Evolutionary conservation across 2,797 vertebrate species (phyloP).

Genomic region (Artibeus lituratus): DNA sequence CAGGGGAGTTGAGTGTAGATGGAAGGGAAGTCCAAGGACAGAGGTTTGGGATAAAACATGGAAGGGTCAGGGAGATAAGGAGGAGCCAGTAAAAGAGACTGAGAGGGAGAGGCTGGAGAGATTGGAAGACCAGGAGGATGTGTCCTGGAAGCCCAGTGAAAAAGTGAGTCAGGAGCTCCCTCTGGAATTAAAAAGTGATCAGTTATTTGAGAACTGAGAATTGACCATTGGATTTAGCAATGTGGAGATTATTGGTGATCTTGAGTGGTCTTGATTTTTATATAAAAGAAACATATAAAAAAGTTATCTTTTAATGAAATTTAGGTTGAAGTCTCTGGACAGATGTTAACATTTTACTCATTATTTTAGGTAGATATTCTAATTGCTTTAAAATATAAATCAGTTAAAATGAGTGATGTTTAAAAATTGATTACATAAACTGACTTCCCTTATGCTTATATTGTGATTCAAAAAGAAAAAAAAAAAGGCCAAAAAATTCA

Average conservation of each 20-base stretch:
- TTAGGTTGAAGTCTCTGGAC: background rate
- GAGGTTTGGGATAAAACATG: background rate
- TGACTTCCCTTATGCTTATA: background rate
- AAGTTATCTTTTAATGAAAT: background rate
- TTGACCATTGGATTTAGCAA: background rate
- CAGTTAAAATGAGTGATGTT: background rate
- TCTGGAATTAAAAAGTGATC: background rate
- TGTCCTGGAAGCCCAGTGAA: background rate
- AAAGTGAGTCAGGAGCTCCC: background rate
- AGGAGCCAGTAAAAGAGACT: background rate
- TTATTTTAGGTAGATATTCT: slow-evolving; percentile 19
- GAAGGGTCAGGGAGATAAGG: background rate
- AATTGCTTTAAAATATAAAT: background rate
- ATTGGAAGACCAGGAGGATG: background rate
- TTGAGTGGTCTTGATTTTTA: background rate
- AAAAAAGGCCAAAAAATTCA: background rate
- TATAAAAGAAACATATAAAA: background rate
- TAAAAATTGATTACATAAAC: background rate
- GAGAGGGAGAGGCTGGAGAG: background rate
- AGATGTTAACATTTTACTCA: slow-evolving; percentile 33
- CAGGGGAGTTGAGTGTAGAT: background rate
- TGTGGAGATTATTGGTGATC: background rate
- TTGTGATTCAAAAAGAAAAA: background rate
- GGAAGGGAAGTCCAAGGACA: background rate
- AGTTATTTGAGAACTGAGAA: background rate